These are phyloP conservation scores for Alouatta palliata DNA, from an alignment of 2,113 vertebrate species.

Conservation along the genomic window DNA sequence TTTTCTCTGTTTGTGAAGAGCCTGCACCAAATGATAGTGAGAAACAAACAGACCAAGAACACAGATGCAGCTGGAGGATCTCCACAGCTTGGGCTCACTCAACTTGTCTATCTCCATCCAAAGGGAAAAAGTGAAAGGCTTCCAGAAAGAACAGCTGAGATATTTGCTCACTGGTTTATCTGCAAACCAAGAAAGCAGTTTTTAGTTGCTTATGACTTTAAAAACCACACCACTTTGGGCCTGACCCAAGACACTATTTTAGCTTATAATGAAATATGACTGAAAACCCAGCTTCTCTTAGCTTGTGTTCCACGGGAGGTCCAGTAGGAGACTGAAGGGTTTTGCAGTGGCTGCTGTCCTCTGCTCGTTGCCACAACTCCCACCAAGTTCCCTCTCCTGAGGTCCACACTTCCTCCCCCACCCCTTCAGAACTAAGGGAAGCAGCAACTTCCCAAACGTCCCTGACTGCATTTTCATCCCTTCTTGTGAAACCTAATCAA, in stretches of 20 bases:
- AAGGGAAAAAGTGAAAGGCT: neutral
- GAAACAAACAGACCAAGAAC: neutral
- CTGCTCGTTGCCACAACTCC: neutral
- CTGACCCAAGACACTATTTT: neutral
- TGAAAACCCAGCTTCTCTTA: neutral
- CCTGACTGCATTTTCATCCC: too few relatives aligned
- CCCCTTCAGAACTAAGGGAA: neutral
- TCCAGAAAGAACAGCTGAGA: neutral
- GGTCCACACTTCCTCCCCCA: rapidly evolving
- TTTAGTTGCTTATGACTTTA: neutral
- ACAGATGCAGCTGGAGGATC: neutral
- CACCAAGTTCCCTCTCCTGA: rapidly evolving
- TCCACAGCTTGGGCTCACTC: rapidly evolving
- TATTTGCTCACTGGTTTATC: neutral
- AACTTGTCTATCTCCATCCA: rapidly evolving
- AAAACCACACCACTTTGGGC: neutral
- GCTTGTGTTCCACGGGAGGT: rapidly evolving
- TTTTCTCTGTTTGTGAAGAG: slow-evolving; percentile 20
- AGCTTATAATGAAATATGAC: neutral
- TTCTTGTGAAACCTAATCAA: neutral
- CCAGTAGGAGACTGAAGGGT: neutral
- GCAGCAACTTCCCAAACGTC: neutral
- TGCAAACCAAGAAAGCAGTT: neutral
- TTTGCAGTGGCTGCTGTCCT: neutral
- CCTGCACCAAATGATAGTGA: neutral